Evolutionary conservation across 2,888 invertebrate species (phyloP).

Genomic region (Griposia aprilina): DNA sequence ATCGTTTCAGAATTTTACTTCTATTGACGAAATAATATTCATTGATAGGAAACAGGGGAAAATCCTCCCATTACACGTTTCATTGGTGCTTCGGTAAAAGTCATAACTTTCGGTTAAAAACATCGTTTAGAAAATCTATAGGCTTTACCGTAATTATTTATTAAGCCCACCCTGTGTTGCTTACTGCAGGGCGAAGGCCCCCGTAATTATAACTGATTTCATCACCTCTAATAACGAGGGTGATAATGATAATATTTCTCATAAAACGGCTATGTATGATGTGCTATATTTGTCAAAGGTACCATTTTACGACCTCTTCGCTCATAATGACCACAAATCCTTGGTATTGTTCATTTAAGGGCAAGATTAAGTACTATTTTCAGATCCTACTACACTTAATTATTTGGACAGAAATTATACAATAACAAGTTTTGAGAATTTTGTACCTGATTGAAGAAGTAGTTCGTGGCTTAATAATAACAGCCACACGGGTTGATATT

Average conservation of each 20-base stretch:
- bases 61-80: background rate
- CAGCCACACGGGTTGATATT: background rate
- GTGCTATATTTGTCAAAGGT: conserved; percentile 49
- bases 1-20: too few species aligned
- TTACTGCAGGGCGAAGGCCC: background rate
- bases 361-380: conserved; percentile 12
- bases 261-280: conserved; percentile 46
- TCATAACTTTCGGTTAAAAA: conserved; percentile 29
- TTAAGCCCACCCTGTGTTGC: conserved; percentile 5
- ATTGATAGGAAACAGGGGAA: background rate
- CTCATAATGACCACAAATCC: conserved; percentile 76
- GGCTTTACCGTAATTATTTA: conserved; percentile 18
- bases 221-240: conserved; percentile 42
- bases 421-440: background rate
- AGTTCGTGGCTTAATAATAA: background rate
- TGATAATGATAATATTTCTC: conserved; percentile 53
- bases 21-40: background rate
- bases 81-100: background rate
- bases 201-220: conserved; percentile 31
- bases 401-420: background rate
- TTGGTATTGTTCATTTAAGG: conserved; percentile 72
- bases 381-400: background rate
- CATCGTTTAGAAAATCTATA: conserved; percentile 1
- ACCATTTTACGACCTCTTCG: conserved; percentile 68
- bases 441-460: background rate